These are phyloP conservation scores for Scaptomyza caliginosa DNA, from an alignment of 2,888 invertebrate genomes.

Conservation along the genomic window DNA sequence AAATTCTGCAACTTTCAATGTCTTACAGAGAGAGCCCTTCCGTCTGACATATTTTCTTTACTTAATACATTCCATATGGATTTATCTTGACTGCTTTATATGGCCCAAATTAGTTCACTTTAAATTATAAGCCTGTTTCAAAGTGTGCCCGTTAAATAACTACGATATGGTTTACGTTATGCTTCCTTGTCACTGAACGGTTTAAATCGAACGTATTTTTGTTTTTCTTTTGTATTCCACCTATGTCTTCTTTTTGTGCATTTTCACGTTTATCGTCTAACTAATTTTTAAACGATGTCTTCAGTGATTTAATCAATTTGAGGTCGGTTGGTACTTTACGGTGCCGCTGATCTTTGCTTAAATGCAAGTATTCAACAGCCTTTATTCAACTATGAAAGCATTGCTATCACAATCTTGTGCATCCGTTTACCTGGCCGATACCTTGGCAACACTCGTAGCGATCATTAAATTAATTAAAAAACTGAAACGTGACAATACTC, in stretches of 20 bases:
- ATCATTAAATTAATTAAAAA: neutral
- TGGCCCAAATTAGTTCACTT: too few relatives aligned
- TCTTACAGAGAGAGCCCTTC: neutral
- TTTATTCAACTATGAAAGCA: neutral
- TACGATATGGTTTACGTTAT: too few relatives aligned
- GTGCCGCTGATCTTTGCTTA: neutral
- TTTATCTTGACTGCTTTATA: too few relatives aligned
- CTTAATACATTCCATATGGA: neutral
- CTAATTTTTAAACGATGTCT: too few relatives aligned
- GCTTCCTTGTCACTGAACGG: too few relatives aligned
- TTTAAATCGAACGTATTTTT: too few relatives aligned
- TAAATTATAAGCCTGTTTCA: too few relatives aligned
- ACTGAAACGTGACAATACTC: neutral
- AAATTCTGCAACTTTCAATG: neutral
- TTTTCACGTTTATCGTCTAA: too few relatives aligned
- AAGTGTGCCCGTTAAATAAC: too few relatives aligned
- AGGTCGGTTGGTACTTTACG: neutral
- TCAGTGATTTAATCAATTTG: too few relatives aligned
- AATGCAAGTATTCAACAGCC: neutral
- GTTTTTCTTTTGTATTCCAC: too few relatives aligned
- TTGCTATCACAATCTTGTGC: constrained; percentile 1
- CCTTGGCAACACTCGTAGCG: neutral
- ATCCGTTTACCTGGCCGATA: constrained; percentile 2
- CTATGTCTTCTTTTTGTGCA: too few relatives aligned
- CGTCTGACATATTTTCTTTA: neutral